Percentiles rank a stretch among this genome's conserved stretches.
These are phyloP conservation scores for Strix occidentalis DNA, from an alignment of 2,797 vertebrate species.

Conservation along the genomic window DNA sequence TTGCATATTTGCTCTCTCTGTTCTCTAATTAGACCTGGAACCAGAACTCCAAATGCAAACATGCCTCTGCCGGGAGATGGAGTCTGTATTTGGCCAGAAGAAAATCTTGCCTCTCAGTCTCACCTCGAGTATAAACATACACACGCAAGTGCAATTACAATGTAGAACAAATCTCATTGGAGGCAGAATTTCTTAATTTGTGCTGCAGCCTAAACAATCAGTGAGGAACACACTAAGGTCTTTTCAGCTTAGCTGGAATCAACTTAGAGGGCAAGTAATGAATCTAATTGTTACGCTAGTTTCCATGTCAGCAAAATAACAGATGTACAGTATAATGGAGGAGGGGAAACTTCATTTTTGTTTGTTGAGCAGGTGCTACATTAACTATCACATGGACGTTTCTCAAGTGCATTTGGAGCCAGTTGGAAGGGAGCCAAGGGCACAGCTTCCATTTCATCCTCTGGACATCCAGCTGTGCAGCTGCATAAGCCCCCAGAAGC, in stretches of 20 bases:
- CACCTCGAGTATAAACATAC: neutral
- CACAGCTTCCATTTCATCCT: conserved; percentile 61
- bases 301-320: conserved; percentile 79
- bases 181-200: conserved; percentile 34
- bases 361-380: conserved; percentile 77
- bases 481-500: conserved; percentile 66
- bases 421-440: conserved; percentile 68
- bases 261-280: conserved; percentile 58
- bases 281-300: conserved; percentile 72
- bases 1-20: neutral
- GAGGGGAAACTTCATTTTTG: conserved; percentile 52
- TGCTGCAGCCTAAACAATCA: conserved; percentile 27
- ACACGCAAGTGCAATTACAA: neutral
- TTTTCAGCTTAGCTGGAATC: conserved; percentile 62
- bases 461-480: conserved; percentile 77
- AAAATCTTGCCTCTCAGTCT: conserved; percentile 1
- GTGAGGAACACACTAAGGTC: conserved; percentile 3
- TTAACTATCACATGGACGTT: conserved; percentile 69
- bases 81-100: neutral
- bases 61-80: neutral
- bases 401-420: conserved; percentile 70
- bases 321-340: conserved; percentile 72
- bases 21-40: neutral
- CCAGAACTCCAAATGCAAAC: neutral
- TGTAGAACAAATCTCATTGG: neutral